phyloP scores from a whole-genome alignment of 1,140 invertebrate species.

The Drosophila kepulauana region DNA sequence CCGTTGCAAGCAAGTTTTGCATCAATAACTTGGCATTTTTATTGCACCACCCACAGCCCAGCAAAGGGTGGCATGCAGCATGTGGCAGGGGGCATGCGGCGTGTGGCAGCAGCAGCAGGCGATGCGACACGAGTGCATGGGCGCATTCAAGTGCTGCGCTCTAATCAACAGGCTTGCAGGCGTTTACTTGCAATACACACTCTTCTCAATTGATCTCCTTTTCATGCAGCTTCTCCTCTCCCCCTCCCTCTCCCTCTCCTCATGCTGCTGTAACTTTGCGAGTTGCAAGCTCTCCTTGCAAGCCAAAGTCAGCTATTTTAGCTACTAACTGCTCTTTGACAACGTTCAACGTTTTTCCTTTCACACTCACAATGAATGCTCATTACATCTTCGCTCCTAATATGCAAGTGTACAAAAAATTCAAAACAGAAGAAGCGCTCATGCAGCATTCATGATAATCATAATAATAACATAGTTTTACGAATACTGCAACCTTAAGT shows the following conservation, averaged over 20 bases:
- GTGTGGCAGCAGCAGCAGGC: background rate
- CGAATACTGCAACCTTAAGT: too few species aligned
- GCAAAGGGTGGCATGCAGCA: background rate
- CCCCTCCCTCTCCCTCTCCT: too few species aligned
- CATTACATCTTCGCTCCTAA: too few species aligned
- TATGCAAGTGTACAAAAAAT: too few species aligned
- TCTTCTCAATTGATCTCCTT: background rate
- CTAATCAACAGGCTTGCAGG: conserved; percentile 44
- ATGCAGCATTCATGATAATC: too few species aligned
- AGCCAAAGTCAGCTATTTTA: background rate
- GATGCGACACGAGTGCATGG: conserved; percentile 1
- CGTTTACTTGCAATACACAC: background rate
- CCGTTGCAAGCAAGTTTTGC: conserved; percentile 48
- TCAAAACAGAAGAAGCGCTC: too few species aligned
- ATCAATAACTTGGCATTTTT: conserved; percentile 68
- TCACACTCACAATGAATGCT: too few species aligned
- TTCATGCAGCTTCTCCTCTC: background rate
- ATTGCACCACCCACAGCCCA: conserved; percentile 30
- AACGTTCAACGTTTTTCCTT: too few species aligned
- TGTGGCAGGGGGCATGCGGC: background rate
- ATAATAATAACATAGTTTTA: too few species aligned
- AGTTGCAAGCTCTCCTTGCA: background rate
- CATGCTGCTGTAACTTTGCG: background rate
- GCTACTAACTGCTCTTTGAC: background rate
- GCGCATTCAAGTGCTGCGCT: conserved; percentile 14